Evolutionary conservation across 2,888 invertebrate species (phyloP).

Genomic region (Pollenia labialis): DNA sequence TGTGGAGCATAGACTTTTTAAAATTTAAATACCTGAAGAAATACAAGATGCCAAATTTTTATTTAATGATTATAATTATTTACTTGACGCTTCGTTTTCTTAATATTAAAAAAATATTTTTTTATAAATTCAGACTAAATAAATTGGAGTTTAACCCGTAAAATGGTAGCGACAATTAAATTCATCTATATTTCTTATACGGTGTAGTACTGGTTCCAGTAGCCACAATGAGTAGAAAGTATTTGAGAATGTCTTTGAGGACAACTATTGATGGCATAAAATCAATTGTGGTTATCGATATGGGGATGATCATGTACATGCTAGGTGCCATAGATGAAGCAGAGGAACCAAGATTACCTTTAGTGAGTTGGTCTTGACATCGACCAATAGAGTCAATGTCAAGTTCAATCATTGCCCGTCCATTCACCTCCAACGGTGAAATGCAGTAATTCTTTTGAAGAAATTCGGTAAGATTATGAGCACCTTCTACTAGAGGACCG

Average conservation of each 20-base stretch:
- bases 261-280: slow-evolving; percentile 30
- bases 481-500: slow-evolving; percentile 89
- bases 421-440: slow-evolving; percentile 93
- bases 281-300: slow-evolving; percentile 79
- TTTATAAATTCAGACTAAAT: slow-evolving; percentile 61
- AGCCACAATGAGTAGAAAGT: slow-evolving; percentile 4
- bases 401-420: slow-evolving; percentile 89
- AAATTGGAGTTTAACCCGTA: slow-evolving; percentile 7
- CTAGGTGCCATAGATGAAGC: slow-evolving; percentile 81
- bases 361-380: slow-evolving; percentile 88
- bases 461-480: slow-evolving; percentile 87
- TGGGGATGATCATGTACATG: slow-evolving; percentile 80
- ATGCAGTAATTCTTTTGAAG: slow-evolving; percentile 92
- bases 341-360: slow-evolving; percentile 87
- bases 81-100: neutral
- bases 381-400: slow-evolving; percentile 88
- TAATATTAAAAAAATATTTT: neutral
- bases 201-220: slow-evolving; percentile 5
- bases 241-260: slow-evolving; percentile 13
- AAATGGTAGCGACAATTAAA: neutral
- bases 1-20: neutral
- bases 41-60: neutral
- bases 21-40: neutral
- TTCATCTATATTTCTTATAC: slow-evolving; percentile 57
- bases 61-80: neutral